Base-by-base conservation (phyloP, 2,113 vertebrate genomes). In the Australoheros scitulus region DNA sequence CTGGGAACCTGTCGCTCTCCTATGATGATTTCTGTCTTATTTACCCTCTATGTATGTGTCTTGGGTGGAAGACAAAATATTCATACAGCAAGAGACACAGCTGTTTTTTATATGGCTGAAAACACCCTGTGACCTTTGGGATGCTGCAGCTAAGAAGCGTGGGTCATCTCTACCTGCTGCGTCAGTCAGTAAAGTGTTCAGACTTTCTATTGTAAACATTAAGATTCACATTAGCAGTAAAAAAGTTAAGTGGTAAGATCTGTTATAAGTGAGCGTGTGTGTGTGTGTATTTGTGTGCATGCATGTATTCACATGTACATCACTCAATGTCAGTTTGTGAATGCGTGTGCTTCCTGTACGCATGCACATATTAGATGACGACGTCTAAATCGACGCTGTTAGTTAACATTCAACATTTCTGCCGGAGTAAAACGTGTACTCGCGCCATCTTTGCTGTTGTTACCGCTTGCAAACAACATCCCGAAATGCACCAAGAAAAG, bases 161-260 rank as follows among this genome's bases (percentile, higher is more conserved):
- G 34, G 15, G 26, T 77, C 34, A 58, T 15, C 41, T n/a, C 47
- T 41, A 11, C n/a, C 26, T 34, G 24, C 74, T 72, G 47, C 3
- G 3, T 72, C 81, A 61, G 50, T 80, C 74, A 58, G 15, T 85
- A 55, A 41, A 60, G 10, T 22, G 65, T 83, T 85, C 79, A 85
- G 80, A 41, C 79, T 76, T 47, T 85, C 65, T 81, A 70, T 29
- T 93, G 94, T 94, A 94, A 94, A 94, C 93, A 94, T 89, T 90
- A 86, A 86, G 79, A 91, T 92, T 94, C 85, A 93, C 91, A 93
- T 93, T 91, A 87, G 79, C 64, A 81, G 65, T 84, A 83, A 85
- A 81, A 74, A 63, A 47, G 63, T 65, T 47, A 34, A 65, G 55
- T 72, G 47, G 17, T 74, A 52, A 55, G 43, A 56, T 87, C 18